A percentile compares a stretch with the other conserved stretches of the same genome.
Conservation (phyloP, 1,140 invertebrate genomes). For the Leptinotarsa undecemlineata region DNA sequence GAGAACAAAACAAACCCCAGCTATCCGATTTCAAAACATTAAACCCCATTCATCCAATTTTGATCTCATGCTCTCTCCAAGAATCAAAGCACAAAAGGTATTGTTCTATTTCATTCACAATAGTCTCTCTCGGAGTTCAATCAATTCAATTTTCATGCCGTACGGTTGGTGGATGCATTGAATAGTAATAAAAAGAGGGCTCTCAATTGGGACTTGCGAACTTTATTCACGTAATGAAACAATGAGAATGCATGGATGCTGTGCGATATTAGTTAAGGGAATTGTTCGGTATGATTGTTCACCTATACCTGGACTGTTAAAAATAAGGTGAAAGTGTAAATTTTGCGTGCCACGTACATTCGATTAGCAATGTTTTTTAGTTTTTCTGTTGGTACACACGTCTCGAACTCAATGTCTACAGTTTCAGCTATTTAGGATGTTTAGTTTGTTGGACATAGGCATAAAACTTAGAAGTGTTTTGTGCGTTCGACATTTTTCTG, state of each 20-base stretch:
- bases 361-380: too few relatives aligned
- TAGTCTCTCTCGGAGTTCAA: neutral
- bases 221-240: neutral
- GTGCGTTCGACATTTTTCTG: too few relatives aligned
- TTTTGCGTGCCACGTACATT: too few relatives aligned
- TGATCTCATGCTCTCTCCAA: neutral
- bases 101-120: neutral
- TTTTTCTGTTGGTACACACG: too few relatives aligned
- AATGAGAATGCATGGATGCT: neutral
- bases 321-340: too few relatives aligned
- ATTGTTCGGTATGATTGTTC: too few relatives aligned
- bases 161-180: neutral
- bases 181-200: conserved; percentile 1
- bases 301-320: too few relatives aligned
- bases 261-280: too few relatives aligned
- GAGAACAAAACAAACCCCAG: neutral
- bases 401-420: too few relatives aligned
- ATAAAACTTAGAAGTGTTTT: too few relatives aligned
- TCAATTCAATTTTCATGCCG: neutral
- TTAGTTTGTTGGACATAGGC: too few relatives aligned
- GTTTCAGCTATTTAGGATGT: too few relatives aligned
- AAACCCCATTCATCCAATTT: neutral
- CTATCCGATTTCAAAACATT: neutral
- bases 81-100: neutral
- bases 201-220: neutral